Evolutionary conservation across 2,113 vertebrate genomes (phyloP), one percentile per base, ranked within the genome.

Genomic region (Pomatorhinus ruficollis): DNA sequence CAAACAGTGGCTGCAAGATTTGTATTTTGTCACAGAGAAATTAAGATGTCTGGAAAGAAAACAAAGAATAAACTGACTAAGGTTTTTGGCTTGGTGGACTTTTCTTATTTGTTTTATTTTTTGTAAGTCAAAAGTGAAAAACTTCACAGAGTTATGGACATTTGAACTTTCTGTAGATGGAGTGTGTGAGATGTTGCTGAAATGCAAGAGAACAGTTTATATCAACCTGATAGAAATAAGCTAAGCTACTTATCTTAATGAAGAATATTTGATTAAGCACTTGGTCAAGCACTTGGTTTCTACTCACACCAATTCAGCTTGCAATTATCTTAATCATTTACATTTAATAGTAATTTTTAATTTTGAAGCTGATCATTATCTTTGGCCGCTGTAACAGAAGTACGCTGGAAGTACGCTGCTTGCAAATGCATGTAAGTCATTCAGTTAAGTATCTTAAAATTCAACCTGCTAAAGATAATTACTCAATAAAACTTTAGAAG

Each of bases 21-120:
- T 91, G 64, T 94, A 81, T 74, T 97, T 90, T 94, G 93, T 85
- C 93, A 95, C 49, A 66, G 72, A 96, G 82, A 94, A 96, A 96
- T 23, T 83, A 79, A 90, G 79, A 93, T 40, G 87, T 86, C 92
- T 94, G 50, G 71, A 90, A 95, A 66, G 57, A 89, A 91, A 89
- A 80, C 35, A 79, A 89, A 79, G 24, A 96, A 93, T 35, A 89
- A 89, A 85, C 28, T 52, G 86, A 78, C 39, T 39, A 23, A 0
- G 2, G 0, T 12, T 75, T 78, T 44, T 74, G 14, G 31, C 35
- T 63, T 42, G 17, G 44, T 35, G 22, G 24, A 39, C 15, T 70
- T 69, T 54, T 53, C 35, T 27, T 61, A 12, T 10, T 13, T 14
- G 25, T 40, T 28, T 87, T 42, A 12, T 16, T 14, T 39, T n/a